Percentiles rank a stretch among this genome's conserved stretches.
Evolutionary conservation across 2,797 vertebrate species (phyloP).

Genomic region (Spea hammondii): DNA sequence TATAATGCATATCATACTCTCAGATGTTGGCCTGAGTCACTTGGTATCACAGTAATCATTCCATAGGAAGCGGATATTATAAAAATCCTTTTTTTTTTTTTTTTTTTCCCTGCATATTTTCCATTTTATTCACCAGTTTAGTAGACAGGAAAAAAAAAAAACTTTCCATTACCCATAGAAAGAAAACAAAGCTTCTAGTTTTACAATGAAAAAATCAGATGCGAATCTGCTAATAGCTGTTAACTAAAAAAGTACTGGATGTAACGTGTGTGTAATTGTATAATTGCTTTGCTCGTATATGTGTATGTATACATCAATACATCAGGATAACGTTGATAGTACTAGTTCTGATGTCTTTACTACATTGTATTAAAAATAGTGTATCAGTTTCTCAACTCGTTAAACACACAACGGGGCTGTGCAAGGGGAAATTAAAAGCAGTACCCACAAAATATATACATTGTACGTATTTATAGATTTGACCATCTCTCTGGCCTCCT

Average conservation of each 20-base stretch:
- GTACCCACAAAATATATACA: no score
- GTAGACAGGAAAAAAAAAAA: conserved; percentile 13
- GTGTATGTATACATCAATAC: no score
- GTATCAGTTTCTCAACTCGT: no score
- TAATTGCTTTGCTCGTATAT: no score
- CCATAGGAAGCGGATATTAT: conserved; percentile 24
- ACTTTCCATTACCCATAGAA: conserved; percentile 16
- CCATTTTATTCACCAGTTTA: conserved; percentile 29
- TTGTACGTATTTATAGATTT: no score
- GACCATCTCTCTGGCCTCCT: no score
- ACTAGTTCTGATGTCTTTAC: no score
- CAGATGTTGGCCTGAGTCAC: conserved; percentile 12
- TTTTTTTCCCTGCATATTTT: conserved; percentile 36
- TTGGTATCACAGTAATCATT: conserved; percentile 1
- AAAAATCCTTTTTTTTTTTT: neutral
- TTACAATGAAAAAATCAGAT: neutral
- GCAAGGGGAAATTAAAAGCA: no score
- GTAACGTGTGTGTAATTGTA: no score
- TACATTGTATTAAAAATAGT: no score
- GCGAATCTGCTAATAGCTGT: neutral
- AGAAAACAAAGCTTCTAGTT: neutral
- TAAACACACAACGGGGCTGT: no score
- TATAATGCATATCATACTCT: neutral
- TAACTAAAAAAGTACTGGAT: neutral
- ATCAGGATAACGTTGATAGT: no score